These are phyloP conservation scores for Macaca mulatta DNA, from an alignment of 2,113 vertebrate genomes.

Conservation along the genomic window DNA sequence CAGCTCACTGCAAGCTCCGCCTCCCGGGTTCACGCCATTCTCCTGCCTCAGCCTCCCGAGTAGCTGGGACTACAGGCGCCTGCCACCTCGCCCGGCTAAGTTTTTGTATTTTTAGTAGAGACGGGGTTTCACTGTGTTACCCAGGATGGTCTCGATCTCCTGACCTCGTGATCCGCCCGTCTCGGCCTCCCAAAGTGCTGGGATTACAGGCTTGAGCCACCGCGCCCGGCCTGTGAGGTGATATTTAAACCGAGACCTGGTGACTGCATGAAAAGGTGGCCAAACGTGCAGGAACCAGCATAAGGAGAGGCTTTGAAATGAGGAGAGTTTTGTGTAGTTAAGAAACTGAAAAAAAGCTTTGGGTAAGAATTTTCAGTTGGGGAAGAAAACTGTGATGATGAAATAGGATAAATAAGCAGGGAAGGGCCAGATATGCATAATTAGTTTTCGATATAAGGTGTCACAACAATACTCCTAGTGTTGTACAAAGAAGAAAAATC, in stretches of 20 bases:
- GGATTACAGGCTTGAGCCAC: no score
- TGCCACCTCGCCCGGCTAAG: no score
- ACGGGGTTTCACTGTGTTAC: no score
- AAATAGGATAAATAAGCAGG: background rate
- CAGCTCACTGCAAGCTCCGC: no score
- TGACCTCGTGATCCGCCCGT: no score
- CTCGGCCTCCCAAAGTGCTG: no score
- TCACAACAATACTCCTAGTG: background rate
- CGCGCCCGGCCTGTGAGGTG: background rate
- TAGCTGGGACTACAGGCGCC: no score
- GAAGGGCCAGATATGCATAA: background rate
- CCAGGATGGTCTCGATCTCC: no score
- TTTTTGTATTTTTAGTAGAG: no score
- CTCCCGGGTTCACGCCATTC: no score
- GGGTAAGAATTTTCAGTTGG: background rate
- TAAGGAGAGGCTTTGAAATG: background rate
- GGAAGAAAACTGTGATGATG: background rate
- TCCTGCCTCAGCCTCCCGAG: no score
- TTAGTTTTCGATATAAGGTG: background rate
- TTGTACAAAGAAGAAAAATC: background rate
- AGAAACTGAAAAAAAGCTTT: background rate
- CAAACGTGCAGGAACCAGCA: background rate
- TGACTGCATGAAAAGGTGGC: background rate
- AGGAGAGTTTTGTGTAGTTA: background rate
- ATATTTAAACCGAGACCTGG: background rate